Percentiles rank a stretch among this genome's conserved stretches.
Conservation (phyloP, 2,888 invertebrate genomes). For the Tetanocera ferruginea region DNA sequence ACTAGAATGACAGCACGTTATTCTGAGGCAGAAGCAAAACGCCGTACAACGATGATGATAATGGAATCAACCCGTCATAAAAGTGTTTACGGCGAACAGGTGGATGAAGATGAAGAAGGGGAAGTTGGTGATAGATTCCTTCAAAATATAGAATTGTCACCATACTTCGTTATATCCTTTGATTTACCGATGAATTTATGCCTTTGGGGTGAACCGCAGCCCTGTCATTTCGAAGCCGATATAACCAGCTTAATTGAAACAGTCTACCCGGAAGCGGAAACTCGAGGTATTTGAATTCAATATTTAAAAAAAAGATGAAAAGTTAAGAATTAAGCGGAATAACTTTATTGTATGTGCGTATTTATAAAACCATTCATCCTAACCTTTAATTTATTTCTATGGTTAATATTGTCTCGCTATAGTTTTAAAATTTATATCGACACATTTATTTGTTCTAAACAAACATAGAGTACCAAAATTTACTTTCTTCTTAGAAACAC, state of each 20-base stretch:
- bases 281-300: background rate
- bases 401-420: too few species aligned
- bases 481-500: too few species aligned
- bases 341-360: too few species aligned
- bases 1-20: background rate
- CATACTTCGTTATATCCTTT: conserved; percentile 58
- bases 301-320: too few species aligned
- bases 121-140: background rate
- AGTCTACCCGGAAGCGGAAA: background rate
- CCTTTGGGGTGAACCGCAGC: conserved; percentile 58
- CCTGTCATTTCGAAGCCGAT: conserved; percentile 58
- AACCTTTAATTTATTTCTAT: too few species aligned
- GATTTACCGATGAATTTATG: conserved; percentile 57
- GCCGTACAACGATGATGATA: background rate
- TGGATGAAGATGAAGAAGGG: background rate
- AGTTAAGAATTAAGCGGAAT: too few species aligned
- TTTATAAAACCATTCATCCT: too few species aligned
- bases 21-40: background rate
- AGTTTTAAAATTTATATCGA: too few species aligned
- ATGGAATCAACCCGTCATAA: background rate
- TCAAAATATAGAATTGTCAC: conserved; percentile 28
- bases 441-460: too few species aligned
- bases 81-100: background rate
- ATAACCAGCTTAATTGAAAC: conserved; percentile 36
- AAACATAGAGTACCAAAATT: too few species aligned